Conservation (phyloP, 2,113 vertebrate species). For the Myrmecobius fasciatus region DNA sequence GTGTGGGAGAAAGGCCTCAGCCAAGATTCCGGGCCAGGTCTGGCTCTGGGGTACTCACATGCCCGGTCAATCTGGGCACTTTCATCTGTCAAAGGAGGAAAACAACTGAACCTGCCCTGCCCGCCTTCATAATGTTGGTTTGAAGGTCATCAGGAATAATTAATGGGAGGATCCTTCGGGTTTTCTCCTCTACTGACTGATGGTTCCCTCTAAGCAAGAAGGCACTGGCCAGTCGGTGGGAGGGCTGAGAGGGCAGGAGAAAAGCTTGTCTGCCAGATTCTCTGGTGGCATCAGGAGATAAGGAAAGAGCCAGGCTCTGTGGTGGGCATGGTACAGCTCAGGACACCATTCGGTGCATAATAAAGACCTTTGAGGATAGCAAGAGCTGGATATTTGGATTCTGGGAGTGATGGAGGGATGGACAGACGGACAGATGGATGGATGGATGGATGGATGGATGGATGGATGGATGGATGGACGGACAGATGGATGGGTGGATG, state of each 20-base stretch:
- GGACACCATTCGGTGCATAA: not conserved
- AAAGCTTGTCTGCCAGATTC: not conserved
- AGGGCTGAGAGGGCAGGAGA: not conserved
- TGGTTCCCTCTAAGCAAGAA: not conserved
- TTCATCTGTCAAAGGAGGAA: not conserved
- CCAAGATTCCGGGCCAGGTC: not conserved
- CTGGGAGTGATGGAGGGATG: not conserved
- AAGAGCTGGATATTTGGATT: not conserved
- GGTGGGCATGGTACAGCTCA: not conserved
- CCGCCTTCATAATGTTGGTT: not conserved
- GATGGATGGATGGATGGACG: too few species aligned
- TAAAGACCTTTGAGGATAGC: not conserved
- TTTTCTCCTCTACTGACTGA: not conserved
- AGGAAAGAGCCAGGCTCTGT: not conserved
- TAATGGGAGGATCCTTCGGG: not conserved
- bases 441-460: too few species aligned
- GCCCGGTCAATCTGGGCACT: not conserved
- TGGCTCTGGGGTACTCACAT: not conserved
- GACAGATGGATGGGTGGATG: too few species aligned
- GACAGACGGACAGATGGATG: too few species aligned
- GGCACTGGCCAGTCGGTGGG: not conserved
- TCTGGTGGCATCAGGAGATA: not conserved
- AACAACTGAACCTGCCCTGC: not conserved
- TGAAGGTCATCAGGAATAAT: not conserved
- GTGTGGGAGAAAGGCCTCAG: not conserved